These are phyloP conservation scores for Paragorgia papillata DNA, from an alignment of 92 coral and sea anemone genomes.

Conservation along the genomic window DNA sequence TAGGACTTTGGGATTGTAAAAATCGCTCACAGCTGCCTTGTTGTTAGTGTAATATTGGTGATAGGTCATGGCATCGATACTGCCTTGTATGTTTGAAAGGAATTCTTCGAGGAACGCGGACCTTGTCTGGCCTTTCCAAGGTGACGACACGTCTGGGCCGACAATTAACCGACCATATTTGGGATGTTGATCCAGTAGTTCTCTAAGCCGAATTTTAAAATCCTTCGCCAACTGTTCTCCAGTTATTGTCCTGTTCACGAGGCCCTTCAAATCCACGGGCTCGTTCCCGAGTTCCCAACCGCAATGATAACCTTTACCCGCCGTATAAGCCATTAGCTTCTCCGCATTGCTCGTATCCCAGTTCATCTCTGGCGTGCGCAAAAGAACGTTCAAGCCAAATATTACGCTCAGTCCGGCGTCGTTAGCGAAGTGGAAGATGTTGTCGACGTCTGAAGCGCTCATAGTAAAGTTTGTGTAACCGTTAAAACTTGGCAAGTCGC, in stretches of 20 bases:
- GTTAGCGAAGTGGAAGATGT: conserved; percentile 62
- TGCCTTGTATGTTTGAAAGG: conserved; percentile 57
- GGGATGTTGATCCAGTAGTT: conserved; percentile 68
- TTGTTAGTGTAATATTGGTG: conserved; percentile 69
- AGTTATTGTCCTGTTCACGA: conserved; percentile 16
- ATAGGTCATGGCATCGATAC: conserved; percentile 86
- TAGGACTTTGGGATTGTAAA: conserved; percentile 64
- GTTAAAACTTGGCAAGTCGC: not conserved
- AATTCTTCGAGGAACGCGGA: conserved; percentile 45
- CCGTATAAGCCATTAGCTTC: conserved; percentile 72
- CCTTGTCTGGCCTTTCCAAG: conserved; percentile 43
- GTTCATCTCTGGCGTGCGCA: conserved; percentile 58
- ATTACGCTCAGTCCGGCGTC: conserved; percentile 69
- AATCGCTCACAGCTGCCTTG: conserved; percentile 49
- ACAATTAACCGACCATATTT: conserved; percentile 66
- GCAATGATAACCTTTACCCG: conserved; percentile 63
- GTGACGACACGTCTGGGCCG: conserved; percentile 79
- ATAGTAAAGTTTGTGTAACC: conserved; percentile 66
- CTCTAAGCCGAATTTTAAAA: conserved; percentile 63
- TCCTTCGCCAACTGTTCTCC: conserved; percentile 66
- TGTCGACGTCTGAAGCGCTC: conserved; percentile 64
- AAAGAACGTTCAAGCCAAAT: conserved; percentile 82
- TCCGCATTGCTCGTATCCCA: conserved; percentile 84
- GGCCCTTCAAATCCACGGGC: conserved; percentile 30
- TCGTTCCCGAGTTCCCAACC: conserved; percentile 98